Conservation (phyloP, 30 jellyfish, hydroid and myxozoan species). For the Turritopsis dohrnii region DNA sequence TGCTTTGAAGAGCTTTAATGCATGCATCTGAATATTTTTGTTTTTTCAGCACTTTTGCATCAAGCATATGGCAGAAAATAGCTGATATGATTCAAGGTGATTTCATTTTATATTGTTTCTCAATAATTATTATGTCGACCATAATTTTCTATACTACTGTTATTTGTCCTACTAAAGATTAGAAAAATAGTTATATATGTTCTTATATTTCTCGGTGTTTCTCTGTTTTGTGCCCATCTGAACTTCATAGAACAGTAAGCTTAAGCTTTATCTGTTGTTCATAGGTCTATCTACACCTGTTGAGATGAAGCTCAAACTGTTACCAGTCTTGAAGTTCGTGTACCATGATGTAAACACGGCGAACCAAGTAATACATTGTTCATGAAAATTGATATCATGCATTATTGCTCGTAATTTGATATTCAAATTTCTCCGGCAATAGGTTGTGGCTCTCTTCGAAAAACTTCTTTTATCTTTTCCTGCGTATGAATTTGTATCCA, state of each 20-base stretch:
- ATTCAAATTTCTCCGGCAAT: not conserved
- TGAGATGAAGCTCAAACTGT: conserved; percentile 74
- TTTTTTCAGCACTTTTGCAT: conserved; percentile 71
- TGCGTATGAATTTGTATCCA: conserved; percentile 47
- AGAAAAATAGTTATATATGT: no score
- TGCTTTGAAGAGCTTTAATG: not conserved
- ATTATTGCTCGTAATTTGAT: not conserved
- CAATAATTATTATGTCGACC: not conserved
- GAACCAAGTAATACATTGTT: conserved; percentile 42
- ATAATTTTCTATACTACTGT: no score
- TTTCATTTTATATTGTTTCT: not conserved
- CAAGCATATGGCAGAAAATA: conserved; percentile 73
- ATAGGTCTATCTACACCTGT: conserved; percentile 87
- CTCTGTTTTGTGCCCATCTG: no score
- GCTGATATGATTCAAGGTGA: conserved; percentile 83
- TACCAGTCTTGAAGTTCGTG: conserved; percentile 75
- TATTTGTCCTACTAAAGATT: no score
- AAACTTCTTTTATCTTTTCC: conserved; percentile 55
- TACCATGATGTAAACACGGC: conserved; percentile 73
- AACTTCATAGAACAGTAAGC: no score
- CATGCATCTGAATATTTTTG: not conserved
- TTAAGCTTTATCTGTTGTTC: no score
- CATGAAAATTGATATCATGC: not conserved
- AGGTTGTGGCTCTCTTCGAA: not conserved
- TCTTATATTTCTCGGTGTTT: no score